These are phyloP conservation scores for Cyphomyrus discorhynchus DNA, from an alignment of 2,113 vertebrate species.

Conservation along the genomic window DNA sequence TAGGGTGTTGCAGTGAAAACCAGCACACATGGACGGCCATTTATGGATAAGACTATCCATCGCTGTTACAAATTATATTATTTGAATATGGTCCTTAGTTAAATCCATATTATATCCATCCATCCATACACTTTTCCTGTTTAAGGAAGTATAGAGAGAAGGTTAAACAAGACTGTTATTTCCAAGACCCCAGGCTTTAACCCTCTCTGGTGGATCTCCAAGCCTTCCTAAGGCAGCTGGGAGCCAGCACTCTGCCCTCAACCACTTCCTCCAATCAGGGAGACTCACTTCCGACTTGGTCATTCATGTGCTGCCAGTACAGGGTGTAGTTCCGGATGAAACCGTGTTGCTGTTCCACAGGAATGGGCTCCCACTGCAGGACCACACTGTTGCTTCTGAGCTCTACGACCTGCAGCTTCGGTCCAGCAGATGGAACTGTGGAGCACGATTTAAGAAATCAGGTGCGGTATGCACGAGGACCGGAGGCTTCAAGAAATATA, in stretches of 20 bases:
- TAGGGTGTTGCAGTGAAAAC: not conserved
- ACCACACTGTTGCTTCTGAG: constrained; percentile 28
- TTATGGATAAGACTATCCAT: not conserved
- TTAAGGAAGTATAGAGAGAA: not conserved
- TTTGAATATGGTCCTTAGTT: not conserved
- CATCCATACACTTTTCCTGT: not conserved
- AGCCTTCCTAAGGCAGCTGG: not conserved
- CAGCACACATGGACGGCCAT: not conserved
- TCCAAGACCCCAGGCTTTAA: not conserved
- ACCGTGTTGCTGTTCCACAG: constrained; percentile 49
- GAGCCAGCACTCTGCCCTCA: not conserved
- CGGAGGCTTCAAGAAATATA: not conserved
- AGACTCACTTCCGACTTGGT: constrained; percentile 29
- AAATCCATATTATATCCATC: not conserved
- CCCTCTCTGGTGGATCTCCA: not conserved
- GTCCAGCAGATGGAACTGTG: constrained; percentile 50
- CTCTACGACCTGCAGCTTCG: constrained; percentile 31
- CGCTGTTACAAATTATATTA: not conserved
- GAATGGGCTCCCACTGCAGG: constrained; percentile 50
- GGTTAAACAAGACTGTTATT: not conserved
- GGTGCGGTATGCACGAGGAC: not conserved
- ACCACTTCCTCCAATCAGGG: not conserved
- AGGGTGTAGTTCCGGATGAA: constrained; percentile 54
- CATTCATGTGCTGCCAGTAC: constrained; percentile 31
- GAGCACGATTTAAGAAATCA: not conserved